These are phyloP conservation scores for Nannoperca australis DNA, from an alignment of 2,797 vertebrate species.

Conservation along the genomic window DNA sequence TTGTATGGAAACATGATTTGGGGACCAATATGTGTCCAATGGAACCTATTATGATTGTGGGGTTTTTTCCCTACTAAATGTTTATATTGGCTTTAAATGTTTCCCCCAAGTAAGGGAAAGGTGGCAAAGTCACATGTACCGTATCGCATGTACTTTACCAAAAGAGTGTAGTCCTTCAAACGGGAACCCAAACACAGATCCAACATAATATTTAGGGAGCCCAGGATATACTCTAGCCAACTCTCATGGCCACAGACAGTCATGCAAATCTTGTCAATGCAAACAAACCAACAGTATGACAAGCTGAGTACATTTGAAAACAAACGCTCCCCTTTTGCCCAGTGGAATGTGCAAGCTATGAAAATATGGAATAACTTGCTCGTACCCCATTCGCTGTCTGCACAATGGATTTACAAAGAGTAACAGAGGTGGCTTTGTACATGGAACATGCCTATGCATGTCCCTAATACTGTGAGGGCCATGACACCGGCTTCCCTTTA, in stretches of 20 bases:
- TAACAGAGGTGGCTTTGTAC: conserved; percentile 72
- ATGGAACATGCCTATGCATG: conserved; percentile 61
- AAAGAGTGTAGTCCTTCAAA: neutral
- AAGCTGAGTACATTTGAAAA: conserved; percentile 58
- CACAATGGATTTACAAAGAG: conserved; percentile 74
- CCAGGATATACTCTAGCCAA: neutral
- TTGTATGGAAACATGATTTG: conserved; percentile 60
- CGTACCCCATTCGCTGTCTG: conserved; percentile 55
- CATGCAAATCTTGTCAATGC: conserved; percentile 34
- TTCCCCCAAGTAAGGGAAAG: conserved; percentile 1
- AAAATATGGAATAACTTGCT: conserved; percentile 74
- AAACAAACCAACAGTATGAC: conserved; percentile 54
- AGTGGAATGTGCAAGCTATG: conserved; percentile 76
- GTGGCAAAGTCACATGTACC: conserved; percentile 6
- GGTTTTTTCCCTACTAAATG: conserved; percentile 24
- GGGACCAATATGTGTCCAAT: conserved; percentile 35
- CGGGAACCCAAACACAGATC: neutral
- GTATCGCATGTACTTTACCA: conserved; percentile 1
- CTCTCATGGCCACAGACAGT: conserved; percentile 32
- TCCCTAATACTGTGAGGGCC: conserved; percentile 44
- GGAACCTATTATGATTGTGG: conserved; percentile 26
- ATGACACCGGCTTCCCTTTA: conserved; percentile 32
- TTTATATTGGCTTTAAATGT: conserved; percentile 37
- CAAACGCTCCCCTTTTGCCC: conserved; percentile 54
- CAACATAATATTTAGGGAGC: conserved; percentile 31